These are phyloP conservation scores for Ectemnius continuus DNA, from an alignment of 2,888 invertebrate genomes.

Conservation along the genomic window DNA sequence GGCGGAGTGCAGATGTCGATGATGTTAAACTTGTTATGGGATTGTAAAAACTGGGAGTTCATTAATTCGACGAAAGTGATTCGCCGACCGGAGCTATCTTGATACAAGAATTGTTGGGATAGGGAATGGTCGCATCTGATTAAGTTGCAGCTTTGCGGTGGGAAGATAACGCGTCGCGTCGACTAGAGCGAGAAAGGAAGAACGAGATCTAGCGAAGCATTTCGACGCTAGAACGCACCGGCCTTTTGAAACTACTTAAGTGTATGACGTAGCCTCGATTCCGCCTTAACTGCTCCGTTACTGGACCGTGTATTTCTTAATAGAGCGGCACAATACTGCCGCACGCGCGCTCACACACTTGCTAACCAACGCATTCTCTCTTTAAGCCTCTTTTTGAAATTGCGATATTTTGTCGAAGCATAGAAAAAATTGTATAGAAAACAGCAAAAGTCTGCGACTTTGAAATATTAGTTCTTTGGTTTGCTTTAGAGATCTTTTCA, in stretches of 20 bases:
- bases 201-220: too few relatives aligned
- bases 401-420: slow-evolving; percentile 17
- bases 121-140: not conserved
- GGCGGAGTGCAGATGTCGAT: too few relatives aligned
- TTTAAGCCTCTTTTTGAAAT: slow-evolving; percentile 19
- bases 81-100: not conserved
- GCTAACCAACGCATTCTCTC: too few relatives aligned
- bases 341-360: too few relatives aligned
- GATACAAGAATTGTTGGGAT: not conserved
- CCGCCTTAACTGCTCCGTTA: slow-evolving; percentile 18
- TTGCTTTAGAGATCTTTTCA: too few relatives aligned
- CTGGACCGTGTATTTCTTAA: slow-evolving; percentile 21
- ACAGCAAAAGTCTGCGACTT: too few relatives aligned
- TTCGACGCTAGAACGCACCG: not conserved
- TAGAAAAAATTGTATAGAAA: not conserved
- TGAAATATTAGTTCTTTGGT: too few relatives aligned
- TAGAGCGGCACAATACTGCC: not conserved
- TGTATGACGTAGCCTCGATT: slow-evolving; percentile 23
- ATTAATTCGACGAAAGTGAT: not conserved
- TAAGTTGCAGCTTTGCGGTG: not conserved
- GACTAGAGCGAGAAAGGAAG: too few relatives aligned
- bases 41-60: too few relatives aligned
- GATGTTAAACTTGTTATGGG: too few relatives aligned
- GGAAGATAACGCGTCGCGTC: too few relatives aligned
- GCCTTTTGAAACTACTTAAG: slow-evolving; percentile 26